Evolutionary conservation across 2,888 invertebrate species (phyloP), one percentile per base, ranked within the genome.

Genomic region (Andrena praecox): DNA sequence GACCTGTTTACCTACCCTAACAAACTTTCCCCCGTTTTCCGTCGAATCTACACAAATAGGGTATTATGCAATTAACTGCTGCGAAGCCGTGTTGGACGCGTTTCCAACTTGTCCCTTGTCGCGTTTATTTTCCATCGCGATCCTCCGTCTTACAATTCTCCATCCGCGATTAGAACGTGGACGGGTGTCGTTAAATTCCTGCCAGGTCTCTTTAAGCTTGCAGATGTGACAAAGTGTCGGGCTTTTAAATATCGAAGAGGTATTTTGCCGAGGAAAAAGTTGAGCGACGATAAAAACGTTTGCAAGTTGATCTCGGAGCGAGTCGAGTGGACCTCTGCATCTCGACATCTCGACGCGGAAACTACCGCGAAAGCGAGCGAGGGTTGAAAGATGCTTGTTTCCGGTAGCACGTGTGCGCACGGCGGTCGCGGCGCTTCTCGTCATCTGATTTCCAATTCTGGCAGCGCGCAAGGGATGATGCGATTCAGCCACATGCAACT

Each of bases 361-460:
- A 67, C 60, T 66, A 50, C 16, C 24, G 50, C 12, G 6, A 5
- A 29, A n/a, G 2, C 33, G 16, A 29, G 16, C 4, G n/a, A n/a
- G 24, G 10, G 31, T 7, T n/a, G 42, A 69, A 50, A 59, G n/a
- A n/a, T 8, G 31, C 12, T 64, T 29, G 7, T 24, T 12, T n/a
- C 20, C 6, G 10, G 67, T 31, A 33, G 48, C 54, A 59, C 7
- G 42, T 7, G 31, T 16, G 69, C 69, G 70, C 70, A 3, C 12
- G 12, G 12, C 12, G 12, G 35, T 42, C 35, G 12, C 35, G 35
- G 12, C 35, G 35, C 12, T 42, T 12, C 69, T 79, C 64, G 59
- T 52, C 68, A 60, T 71, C 77, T 80, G 77, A 80, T 80, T 80
- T 77, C 27, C 71, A 77, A 80, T 80, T 80, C 80, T 35, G 35